phyloP scores from a whole-genome alignment of 2,888 invertebrate species.

The Laspeyria flexula region DNA sequence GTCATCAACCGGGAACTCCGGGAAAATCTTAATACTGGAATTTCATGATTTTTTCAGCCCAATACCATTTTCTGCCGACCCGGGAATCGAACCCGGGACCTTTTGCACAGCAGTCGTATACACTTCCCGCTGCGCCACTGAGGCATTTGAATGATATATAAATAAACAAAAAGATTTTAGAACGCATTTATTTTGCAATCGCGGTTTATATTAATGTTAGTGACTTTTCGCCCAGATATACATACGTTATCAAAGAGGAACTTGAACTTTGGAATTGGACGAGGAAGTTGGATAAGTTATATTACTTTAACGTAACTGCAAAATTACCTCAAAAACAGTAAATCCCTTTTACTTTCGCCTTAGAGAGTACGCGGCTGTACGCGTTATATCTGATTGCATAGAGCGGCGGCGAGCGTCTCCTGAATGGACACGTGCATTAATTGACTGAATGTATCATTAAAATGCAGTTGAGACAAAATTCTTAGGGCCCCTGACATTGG shows the following conservation, averaged over 20 bases:
- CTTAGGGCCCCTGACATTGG: conserved; percentile 84
- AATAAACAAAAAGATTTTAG: background rate
- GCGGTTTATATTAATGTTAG: background rate
- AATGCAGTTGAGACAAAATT: conserved; percentile 64
- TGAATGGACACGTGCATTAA: conserved; percentile 27
- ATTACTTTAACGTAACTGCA: background rate
- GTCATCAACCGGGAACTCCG: too few species aligned
- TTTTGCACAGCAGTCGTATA: too few species aligned
- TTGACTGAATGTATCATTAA: conserved; percentile 33
- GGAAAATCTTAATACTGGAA: too few species aligned
- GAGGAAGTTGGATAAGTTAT: background rate
- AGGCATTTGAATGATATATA: too few species aligned
- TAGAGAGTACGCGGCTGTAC: background rate
- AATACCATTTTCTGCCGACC: too few species aligned
- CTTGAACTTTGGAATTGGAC: background rate
- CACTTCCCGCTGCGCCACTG: too few species aligned
- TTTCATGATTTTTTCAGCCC: too few species aligned
- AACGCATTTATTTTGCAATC: background rate
- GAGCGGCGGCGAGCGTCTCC: background rate
- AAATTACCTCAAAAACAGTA: conserved; percentile 12
- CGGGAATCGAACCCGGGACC: too few species aligned
- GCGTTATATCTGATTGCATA: background rate
- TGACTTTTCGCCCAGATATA: background rate
- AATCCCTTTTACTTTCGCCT: background rate
- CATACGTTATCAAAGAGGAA: background rate